Evolutionary conservation across 2,113 vertebrate genomes (phyloP).

Genomic region (Phoxinus phoxinus): DNA sequence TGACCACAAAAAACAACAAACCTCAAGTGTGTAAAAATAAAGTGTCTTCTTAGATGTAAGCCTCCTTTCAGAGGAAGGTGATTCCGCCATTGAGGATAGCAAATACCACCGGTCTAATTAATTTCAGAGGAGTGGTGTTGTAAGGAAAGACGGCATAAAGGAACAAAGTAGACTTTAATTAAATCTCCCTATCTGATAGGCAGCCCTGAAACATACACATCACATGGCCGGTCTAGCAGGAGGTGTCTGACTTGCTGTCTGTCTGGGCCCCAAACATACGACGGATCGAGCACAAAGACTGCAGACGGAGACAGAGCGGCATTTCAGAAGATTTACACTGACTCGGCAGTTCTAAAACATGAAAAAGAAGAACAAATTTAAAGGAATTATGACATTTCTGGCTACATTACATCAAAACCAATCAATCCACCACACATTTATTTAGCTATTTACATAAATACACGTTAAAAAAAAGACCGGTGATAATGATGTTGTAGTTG

Average conservation of each 20-base stretch:
- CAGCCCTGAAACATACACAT: conserved; percentile 68
- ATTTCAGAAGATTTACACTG: neutral
- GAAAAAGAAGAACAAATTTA: neutral
- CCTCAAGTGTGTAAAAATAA: conserved; percentile 82
- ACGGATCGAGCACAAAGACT: neutral
- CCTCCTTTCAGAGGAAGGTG: conserved; percentile 74
- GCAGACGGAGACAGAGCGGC: neutral
- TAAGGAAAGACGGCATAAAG: conserved; percentile 69
- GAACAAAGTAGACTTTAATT: conserved; percentile 80
- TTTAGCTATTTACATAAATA: conserved; percentile 16
- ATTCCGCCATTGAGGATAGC: conserved; percentile 76
- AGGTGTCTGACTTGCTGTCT: conserved; percentile 44
- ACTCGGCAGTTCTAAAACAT: neutral
- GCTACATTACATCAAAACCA: neutral
- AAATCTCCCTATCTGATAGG: conserved; percentile 76
- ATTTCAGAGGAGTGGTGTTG: conserved; percentile 78
- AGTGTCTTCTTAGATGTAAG: conserved; percentile 77
- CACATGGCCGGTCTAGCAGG: conserved; percentile 34
- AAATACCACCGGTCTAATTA: conserved; percentile 76
- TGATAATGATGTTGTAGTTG: conserved; percentile 16
- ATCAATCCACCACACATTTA: neutral
- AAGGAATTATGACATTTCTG: neutral
- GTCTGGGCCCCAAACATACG: conserved; percentile 53
- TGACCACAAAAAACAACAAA: conserved; percentile 85
- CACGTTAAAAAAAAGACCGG: neutral